Evolutionary conservation across 2,113 vertebrate species (phyloP).

Genomic region (Morone chrysops): DNA sequence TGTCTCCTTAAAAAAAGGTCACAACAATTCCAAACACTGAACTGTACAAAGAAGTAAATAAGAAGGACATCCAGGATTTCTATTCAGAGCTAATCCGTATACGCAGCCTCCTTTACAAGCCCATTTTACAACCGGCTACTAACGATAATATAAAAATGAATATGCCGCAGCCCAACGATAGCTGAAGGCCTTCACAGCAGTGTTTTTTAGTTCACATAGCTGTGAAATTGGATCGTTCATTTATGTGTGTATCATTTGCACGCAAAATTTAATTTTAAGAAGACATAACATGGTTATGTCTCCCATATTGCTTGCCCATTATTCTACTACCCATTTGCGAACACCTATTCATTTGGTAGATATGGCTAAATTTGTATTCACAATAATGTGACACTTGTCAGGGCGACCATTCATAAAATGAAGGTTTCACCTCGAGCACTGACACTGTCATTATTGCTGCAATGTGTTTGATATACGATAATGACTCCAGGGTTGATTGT

Average conservation of each 20-base stretch:
- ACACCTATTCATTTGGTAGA: constrained; percentile 34
- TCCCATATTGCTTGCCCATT: constrained; percentile 14
- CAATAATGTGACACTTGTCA: constrained; percentile 57
- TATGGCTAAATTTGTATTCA: constrained; percentile 42
- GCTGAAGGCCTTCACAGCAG: neutral
- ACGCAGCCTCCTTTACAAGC: neutral
- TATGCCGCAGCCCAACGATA: neutral
- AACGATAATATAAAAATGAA: constrained; percentile 5
- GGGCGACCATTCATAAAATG: constrained; percentile 53
- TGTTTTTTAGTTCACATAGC: constrained; percentile 17
- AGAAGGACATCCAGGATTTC: neutral
- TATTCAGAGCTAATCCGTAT: neutral
- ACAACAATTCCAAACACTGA: neutral
- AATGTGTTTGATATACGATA: constrained; percentile 73
- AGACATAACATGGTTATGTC: constrained; percentile 10
- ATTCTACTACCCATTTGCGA: constrained; percentile 23
- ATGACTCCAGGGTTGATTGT: constrained; percentile 71
- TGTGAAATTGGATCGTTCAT: constrained; percentile 36
- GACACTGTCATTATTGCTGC: constrained; percentile 56
- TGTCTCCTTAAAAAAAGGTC: too few relatives aligned
- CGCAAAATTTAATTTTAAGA: constrained; percentile 27
- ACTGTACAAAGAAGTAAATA: neutral
- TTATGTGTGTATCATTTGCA: constrained; percentile 7
- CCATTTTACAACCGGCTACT: constrained; percentile 1
- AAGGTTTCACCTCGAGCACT: constrained; percentile 44